Base-by-base conservation (phyloP, 2,113 vertebrate genomes). In the Microcebus ravelobensis region DNA sequence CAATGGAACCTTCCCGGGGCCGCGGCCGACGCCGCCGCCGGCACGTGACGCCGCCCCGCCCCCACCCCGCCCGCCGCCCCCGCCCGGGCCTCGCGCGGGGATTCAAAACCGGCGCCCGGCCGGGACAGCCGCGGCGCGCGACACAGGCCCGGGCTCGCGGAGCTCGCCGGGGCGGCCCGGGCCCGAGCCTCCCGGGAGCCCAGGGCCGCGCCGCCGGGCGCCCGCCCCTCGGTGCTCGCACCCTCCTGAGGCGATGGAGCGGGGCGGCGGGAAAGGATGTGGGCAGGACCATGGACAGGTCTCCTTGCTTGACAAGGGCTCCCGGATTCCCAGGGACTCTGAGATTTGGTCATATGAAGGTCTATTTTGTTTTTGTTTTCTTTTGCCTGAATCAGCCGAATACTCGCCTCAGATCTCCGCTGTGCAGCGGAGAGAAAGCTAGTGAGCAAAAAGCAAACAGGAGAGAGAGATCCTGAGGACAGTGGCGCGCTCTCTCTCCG, bases 201-300 rank as follows among this genome's bases (percentile, higher is more conserved):
- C 90, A 5, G 83, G 25, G 65, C 52, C 34, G 1, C 52, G 1
- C 29, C 52, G 1, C 29, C 5, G 17, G 59, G 34, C 20, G 11
- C 21, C 34, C 0, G 0, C 42, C 34, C 5, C 50, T 23, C 3
- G 0, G 5, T 0, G 11, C 20, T 2, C 0, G 65, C 48, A 7
- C 50, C 74, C 0, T 6, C 42, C 29, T 1, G 36, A 10, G 10
- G 15, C 21, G 0, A 36, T 1, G 14, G 14, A 25, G 29, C 29
- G 63, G 13, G 48, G 23, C 13, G 8, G 52, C 10, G 34, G 82
- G 50, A 17, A 36, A n/a, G 23, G 48, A 52, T n/a, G 57, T 0
- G 67, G 42, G 92, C 96, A 96, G 97, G 2, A 97, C 97, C 97
- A 73, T 45, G 97, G 97, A 98, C 97, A 98, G 96, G 27, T 67